Conservation (phyloP, 1,140 invertebrate genomes). For the Drosophila busckii region DNA sequence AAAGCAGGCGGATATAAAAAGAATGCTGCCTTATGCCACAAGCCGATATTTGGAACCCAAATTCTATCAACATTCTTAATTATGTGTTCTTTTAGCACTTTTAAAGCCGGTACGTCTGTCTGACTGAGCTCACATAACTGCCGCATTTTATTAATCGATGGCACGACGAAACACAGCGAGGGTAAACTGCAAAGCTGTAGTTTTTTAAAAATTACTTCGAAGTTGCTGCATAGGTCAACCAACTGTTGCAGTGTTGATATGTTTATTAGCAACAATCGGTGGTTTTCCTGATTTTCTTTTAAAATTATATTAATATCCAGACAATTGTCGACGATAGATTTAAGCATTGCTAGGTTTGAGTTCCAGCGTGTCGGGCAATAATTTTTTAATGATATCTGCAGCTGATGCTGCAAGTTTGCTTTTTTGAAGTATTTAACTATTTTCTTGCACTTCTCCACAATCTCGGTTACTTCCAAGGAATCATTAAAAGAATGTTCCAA, state of each 20-base stretch:
- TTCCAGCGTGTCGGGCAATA: slow-evolving; percentile 23
- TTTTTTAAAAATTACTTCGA: slow-evolving; percentile 13
- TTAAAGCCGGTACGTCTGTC: slow-evolving; percentile 9
- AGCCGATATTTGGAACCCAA: slow-evolving; percentile 5
- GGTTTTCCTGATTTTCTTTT: slow-evolving; percentile 9
- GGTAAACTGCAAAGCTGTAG: slow-evolving; percentile 12
- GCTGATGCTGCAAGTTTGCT: slow-evolving; percentile 18
- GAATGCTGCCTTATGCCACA: slow-evolving; percentile 10
- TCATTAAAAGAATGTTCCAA: slow-evolving; percentile 12
- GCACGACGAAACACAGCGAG: slow-evolving; percentile 5
- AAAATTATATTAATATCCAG: slow-evolving; percentile 14
- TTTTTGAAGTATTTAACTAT: slow-evolving; percentile 23
- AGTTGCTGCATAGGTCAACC: background rate
- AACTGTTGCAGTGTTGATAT: slow-evolving; percentile 9
- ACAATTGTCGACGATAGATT: slow-evolving; percentile 30
- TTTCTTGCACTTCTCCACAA: slow-evolving; percentile 13
- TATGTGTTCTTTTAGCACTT: slow-evolving; percentile 10
- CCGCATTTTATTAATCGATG: slow-evolving; percentile 4
- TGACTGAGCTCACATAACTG: background rate
- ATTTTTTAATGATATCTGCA: slow-evolving; percentile 18
- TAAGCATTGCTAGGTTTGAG: slow-evolving; percentile 18
- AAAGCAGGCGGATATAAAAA: slow-evolving; percentile 18
- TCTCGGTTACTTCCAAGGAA: background rate
- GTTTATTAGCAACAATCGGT: slow-evolving; percentile 15
- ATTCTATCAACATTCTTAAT: background rate